These are phyloP conservation scores for Tromatobia lineatoria DNA, from an alignment of 2,888 invertebrate species.

Conservation along the genomic window DNA sequence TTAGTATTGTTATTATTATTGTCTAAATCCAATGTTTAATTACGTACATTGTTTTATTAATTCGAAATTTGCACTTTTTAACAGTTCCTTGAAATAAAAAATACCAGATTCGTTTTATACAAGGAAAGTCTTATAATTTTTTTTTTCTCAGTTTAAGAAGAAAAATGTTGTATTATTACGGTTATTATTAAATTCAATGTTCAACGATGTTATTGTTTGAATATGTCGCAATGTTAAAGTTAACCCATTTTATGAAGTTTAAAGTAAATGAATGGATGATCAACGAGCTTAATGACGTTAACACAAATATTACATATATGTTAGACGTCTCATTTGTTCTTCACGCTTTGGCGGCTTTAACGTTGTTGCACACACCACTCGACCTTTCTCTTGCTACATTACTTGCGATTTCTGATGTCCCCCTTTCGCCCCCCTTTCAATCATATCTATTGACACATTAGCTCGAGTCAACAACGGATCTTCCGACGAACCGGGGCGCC, in stretches of 20 bases:
- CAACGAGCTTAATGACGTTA: neutral
- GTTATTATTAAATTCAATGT: no score
- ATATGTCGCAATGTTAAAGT: no score
- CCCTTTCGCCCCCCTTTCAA: slow-evolving; percentile 53
- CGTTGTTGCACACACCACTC: slow-evolving; percentile 24
- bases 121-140: no score
- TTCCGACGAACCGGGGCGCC: slow-evolving; percentile 50
- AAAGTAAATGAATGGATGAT: neutral
- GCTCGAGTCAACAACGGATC: slow-evolving; percentile 69
- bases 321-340: slow-evolving; percentile 50
- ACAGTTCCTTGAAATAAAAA: no score
- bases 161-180: no score
- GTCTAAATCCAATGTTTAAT: no score
- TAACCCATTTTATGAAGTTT: neutral
- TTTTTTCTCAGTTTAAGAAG: no score
- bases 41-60: no score
- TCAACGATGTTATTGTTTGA: no score
- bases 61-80: no score
- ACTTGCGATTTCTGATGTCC: slow-evolving; percentile 48
- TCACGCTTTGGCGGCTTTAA: slow-evolving; percentile 25
- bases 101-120: no score
- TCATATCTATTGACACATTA: slow-evolving; percentile 71
- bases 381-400: slow-evolving; percentile 20
- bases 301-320: neutral
- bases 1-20: no score